Evolutionary conservation across 2,888 invertebrate genomes (phyloP).

Genomic region (Orchestes rusci): DNA sequence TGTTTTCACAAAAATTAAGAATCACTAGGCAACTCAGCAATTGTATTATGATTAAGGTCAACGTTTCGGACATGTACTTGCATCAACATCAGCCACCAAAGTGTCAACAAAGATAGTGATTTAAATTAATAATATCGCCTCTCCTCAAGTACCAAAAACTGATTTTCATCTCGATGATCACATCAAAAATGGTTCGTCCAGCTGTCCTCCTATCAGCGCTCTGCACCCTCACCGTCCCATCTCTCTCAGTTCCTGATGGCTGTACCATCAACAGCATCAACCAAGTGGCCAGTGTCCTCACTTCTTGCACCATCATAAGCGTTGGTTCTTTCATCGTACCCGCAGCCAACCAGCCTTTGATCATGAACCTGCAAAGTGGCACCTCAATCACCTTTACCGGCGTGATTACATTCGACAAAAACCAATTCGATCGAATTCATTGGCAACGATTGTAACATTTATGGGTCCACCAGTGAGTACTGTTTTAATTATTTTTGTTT

Average conservation of each 20-base stretch:
- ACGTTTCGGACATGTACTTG: too few relatives aligned
- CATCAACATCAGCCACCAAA: too few relatives aligned
- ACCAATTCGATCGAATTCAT: slow-evolving; percentile 14
- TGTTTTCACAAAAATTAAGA: too few relatives aligned
- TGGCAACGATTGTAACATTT: slow-evolving; percentile 7
- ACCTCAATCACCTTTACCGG: slow-evolving; percentile 13
- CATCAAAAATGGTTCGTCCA: too few relatives aligned
- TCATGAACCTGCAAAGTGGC: slow-evolving; percentile 11
- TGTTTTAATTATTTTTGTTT: too few relatives aligned
- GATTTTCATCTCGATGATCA: too few relatives aligned
- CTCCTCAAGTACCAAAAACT: too few relatives aligned
- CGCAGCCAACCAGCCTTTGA: slow-evolving; percentile 7
- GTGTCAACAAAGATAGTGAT: too few relatives aligned
- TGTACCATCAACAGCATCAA: slow-evolving; percentile 7
- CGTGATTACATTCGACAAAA: slow-evolving; percentile 2
- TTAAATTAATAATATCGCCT: too few relatives aligned
- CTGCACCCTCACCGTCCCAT: background rate
- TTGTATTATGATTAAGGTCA: too few relatives aligned
- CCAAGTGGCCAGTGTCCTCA: slow-evolving; percentile 5
- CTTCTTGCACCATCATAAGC: slow-evolving; percentile 12
- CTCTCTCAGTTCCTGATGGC: background rate
- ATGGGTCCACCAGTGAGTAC: slow-evolving; percentile 13
- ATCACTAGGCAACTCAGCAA: too few relatives aligned
- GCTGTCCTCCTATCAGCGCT: too few relatives aligned
- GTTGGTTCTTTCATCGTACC: slow-evolving; percentile 13